Evolutionary conservation across 2,888 invertebrate genomes (phyloP).

Genomic region (Torymus tubicola): DNA sequence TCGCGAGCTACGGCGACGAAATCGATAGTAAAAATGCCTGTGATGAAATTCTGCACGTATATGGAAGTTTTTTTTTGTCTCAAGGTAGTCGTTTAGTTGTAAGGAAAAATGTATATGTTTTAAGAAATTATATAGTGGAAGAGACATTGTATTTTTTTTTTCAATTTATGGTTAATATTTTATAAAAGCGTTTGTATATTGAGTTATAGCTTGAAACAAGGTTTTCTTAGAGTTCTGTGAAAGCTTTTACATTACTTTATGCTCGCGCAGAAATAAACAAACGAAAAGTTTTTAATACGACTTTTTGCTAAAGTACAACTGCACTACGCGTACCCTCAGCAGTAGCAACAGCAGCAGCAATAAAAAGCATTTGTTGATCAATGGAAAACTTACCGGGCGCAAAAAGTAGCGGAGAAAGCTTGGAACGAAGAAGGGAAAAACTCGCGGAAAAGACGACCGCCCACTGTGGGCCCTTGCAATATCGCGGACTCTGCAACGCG

Average conservation of each 20-base stretch:
- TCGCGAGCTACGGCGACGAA: slow-evolving; percentile 3
- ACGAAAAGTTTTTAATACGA: too few relatives aligned
- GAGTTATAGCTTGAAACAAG: too few relatives aligned
- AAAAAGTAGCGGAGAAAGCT: slow-evolving; percentile 17
- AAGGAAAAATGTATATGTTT: too few relatives aligned
- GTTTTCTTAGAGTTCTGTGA: too few relatives aligned
- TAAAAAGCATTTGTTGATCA: slow-evolving; percentile 33
- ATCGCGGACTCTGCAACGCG: neutral
- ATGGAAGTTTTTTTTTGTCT: neutral
- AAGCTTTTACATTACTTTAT: too few relatives aligned
- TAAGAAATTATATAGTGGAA: too few relatives aligned
- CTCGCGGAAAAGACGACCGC: slow-evolving; percentile 41
- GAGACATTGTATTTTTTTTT: too few relatives aligned
- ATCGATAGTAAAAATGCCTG: slow-evolving; percentile 32
- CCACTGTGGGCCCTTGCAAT: slow-evolving; percentile 37
- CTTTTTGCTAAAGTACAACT: neutral
- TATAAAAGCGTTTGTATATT: too few relatives aligned
- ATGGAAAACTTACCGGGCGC: slow-evolving; percentile 26
- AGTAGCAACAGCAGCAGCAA: neutral
- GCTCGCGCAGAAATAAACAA: too few relatives aligned
- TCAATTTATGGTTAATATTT: too few relatives aligned
- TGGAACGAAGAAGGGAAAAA: slow-evolving; percentile 8
- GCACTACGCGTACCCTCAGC: neutral
- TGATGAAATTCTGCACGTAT: neutral
- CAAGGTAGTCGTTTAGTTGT: too few relatives aligned